Evolutionary conservation across 2,888 invertebrate species (phyloP).

Genomic region (Xanthia togata): DNA sequence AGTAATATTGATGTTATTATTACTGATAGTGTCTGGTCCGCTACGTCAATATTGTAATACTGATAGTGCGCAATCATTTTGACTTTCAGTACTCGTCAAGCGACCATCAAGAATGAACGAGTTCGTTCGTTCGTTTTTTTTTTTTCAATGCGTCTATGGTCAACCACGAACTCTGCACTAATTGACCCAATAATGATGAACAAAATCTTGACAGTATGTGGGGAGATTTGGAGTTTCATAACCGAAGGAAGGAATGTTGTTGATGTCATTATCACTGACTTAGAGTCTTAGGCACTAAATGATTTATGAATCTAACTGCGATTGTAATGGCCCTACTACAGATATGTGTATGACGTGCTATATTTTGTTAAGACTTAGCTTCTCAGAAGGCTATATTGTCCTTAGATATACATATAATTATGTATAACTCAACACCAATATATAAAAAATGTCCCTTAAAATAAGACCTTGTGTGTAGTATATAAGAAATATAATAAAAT

Average conservation of each 20-base stretch:
- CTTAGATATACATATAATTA: constrained; percentile 43
- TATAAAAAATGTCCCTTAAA: constrained; percentile 54
- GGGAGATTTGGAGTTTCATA: neutral
- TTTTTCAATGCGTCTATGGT: too few relatives aligned
- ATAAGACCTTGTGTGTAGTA: constrained; percentile 35
- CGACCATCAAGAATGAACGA: too few relatives aligned
- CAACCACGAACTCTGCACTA: neutral
- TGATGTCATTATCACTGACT: neutral
- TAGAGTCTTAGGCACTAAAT: neutral
- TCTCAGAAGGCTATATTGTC: constrained; percentile 26
- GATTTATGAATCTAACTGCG: neutral
- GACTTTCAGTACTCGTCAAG: too few relatives aligned
- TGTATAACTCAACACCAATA: constrained; percentile 57
- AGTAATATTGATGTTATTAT: too few relatives aligned
- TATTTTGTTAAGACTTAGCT: neutral
- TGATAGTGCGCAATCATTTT: too few relatives aligned
- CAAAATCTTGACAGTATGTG: neutral
- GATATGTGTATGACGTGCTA: neutral
- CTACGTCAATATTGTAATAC: too few relatives aligned
- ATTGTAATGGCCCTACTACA: neutral
- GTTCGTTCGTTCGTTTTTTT: too few relatives aligned
- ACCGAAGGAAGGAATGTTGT: too few relatives aligned
- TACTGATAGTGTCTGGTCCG: too few relatives aligned
- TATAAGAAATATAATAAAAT: constrained; percentile 28
- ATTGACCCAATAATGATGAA: neutral